Base-by-base conservation (phyloP, 2,888 invertebrate species). In the Ochropacha duplaris region DNA sequence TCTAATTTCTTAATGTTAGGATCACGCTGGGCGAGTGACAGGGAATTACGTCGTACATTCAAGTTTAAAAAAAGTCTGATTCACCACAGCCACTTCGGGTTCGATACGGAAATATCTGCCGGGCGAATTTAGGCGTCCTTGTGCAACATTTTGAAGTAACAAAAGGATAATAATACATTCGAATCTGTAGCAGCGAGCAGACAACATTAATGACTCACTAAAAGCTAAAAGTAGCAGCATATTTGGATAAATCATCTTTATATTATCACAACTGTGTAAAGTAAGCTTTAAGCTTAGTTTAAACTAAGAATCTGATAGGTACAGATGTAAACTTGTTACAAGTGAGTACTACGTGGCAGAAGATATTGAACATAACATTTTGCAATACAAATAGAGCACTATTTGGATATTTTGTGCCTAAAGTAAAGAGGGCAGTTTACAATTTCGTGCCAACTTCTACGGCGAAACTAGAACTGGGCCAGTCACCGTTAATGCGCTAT, bases 401-500 rank as follows among this genome's bases (percentile, higher is more conserved):
- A 76, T 82, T 81, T 79, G 78, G 79, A 79, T 85, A 83, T 88
- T 87, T 79, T 83, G 79, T 81, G 76, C 73, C 78, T 81, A 82
- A 85, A 81, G 86, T 86, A 92, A 92, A 87, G 91, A 90, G 91
- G 90, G 84, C 90, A 92, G 92, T 92, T 92, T 92, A 92, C 89
- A 89, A 84, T 89, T 86, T 80, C 87, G 90, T 91, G 92, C 92
- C 92, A 92, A 92, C 84, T 85, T 86, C 82, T 81, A 82, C 81
- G 72, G 81, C 74, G 79, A 83, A 89, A 86, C 84, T 85, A 87
- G 88, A 91, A 85, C 88, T 90, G 84, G 90, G 87, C 73, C 90
- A 87, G 89, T 88, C 88, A 84, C 83, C 86, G 84, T 86, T 85
- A 84, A 87, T 84, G 83, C 75, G 83, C 79, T 84, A 83, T 86